Conservation (phyloP, 2,888 invertebrate genomes). For the Nemapogon koenigi region DNA sequence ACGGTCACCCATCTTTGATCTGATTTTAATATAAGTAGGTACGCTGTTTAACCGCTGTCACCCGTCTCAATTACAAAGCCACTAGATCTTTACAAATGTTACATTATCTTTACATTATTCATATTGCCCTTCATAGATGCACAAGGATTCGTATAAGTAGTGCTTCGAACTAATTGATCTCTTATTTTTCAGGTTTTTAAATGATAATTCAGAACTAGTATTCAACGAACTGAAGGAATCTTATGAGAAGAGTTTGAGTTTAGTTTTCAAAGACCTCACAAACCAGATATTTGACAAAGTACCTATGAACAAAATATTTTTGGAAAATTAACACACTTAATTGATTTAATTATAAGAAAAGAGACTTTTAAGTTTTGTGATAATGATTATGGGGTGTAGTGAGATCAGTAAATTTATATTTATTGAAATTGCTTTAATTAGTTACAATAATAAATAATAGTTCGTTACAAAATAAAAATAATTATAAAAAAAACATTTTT, state of each 20-base stretch:
- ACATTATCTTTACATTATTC: too few species aligned
- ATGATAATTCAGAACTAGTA: constrained; percentile 70
- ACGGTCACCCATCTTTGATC: not conserved
- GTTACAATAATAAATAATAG: constrained; percentile 13
- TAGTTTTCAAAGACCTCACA: constrained; percentile 69
- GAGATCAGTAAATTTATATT: constrained; percentile 32
- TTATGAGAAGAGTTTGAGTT: constrained; percentile 71
- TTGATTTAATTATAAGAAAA: too few species aligned
- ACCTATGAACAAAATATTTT: constrained; percentile 70
- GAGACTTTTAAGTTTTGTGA: too few species aligned
- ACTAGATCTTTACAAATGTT: too few species aligned
- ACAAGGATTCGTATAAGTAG: too few species aligned
- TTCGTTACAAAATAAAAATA: too few species aligned
- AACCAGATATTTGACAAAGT: constrained; percentile 73
- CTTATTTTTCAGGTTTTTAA: constrained; percentile 59
- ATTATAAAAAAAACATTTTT: too few species aligned
- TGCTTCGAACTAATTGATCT: not conserved
- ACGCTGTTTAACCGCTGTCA: not conserved
- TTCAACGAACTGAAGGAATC: constrained; percentile 72
- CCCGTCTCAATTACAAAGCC: not conserved
- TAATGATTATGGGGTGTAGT: too few species aligned
- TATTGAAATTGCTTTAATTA: constrained; percentile 50
- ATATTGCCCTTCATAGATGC: too few species aligned
- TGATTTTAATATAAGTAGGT: not conserved
- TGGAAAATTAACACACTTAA: constrained; percentile 41